phyloP scores from a whole-genome alignment of 2,888 invertebrate species.

The Piscicola geometra region DNA sequence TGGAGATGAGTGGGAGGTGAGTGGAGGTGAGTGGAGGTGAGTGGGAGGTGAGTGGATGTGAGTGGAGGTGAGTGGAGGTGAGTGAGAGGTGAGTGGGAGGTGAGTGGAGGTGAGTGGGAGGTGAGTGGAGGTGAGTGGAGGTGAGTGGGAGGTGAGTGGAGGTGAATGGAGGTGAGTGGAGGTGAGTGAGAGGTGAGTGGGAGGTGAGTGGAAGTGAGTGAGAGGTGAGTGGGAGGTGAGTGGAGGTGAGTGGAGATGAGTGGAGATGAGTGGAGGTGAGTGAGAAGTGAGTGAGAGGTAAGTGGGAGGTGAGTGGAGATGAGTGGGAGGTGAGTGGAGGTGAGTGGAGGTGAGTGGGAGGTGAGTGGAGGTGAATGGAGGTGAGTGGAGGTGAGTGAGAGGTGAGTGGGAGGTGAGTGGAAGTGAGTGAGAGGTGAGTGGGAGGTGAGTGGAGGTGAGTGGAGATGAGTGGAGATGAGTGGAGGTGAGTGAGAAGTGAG shows the following conservation, averaged over 20 bases:
- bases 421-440: neutral
- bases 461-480: too few relatives aligned
- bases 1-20: neutral
- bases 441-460: constrained; percentile 8
- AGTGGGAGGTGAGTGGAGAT: constrained; percentile 13
- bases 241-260: too few relatives aligned
- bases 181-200: neutral
- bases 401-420: constrained; percentile 16
- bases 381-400: constrained; percentile 8
- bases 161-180: constrained; percentile 30
- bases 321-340: constrained; percentile 4
- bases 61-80: constrained; percentile 22
- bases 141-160: neutral
- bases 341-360: neutral
- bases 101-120: neutral
- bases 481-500: constrained; percentile 13
- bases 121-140: constrained; percentile 15
- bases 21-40: constrained; percentile 11
- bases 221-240: neutral
- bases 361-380: neutral
- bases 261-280: too few relatives aligned
- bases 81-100: constrained; percentile 3
- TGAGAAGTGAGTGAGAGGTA: neutral
- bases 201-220: too few relatives aligned
- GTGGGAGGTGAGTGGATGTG: neutral